A percentile compares a stretch with the other conserved stretches of the same genome.
phyloP scores from a whole-genome alignment of 2,888 invertebrate species.

The Drosophila prostipennis region DNA sequence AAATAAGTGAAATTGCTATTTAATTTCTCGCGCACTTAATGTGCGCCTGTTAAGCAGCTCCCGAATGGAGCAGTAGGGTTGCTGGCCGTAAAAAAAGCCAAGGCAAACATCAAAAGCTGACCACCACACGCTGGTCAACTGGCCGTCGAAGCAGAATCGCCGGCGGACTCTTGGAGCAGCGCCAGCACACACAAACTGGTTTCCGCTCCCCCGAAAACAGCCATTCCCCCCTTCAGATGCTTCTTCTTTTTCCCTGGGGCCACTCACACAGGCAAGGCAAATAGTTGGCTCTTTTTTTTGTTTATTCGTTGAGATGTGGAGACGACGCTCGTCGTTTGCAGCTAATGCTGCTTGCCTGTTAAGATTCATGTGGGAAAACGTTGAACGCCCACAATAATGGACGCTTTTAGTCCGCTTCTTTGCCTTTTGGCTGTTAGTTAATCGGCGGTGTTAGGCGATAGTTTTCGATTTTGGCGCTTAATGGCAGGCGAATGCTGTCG shows the following conservation, averaged over 20 bases:
- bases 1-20: background rate
- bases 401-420: constrained; percentile 56
- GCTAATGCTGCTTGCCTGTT: constrained; percentile 73
- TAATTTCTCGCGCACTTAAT: constrained; percentile 8
- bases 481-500: background rate
- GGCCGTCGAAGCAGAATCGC: constrained; percentile 10
- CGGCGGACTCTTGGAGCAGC: constrained; percentile 31
- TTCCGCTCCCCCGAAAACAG: constrained; percentile 29
- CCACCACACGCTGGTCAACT: constrained; percentile 64
- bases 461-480: constrained; percentile 35
- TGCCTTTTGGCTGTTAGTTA: constrained; percentile 50
- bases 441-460: constrained; percentile 36
- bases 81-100: constrained; percentile 52
- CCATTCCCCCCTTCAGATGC: background rate
- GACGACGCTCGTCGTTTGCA: background rate
- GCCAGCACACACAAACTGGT: constrained; percentile 55
- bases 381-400: constrained; percentile 83
- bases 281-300: constrained; percentile 41
- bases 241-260: constrained; percentile 50
- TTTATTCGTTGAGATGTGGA: background rate
- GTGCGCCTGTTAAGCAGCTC: constrained; percentile 50
- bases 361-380: constrained; percentile 82
- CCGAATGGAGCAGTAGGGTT: constrained; percentile 50
- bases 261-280: constrained; percentile 26
- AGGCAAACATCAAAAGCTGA: constrained; percentile 69